phyloP scores from a whole-genome alignment of 2,888 invertebrate species.

The Lydus trimaculatus region DNA sequence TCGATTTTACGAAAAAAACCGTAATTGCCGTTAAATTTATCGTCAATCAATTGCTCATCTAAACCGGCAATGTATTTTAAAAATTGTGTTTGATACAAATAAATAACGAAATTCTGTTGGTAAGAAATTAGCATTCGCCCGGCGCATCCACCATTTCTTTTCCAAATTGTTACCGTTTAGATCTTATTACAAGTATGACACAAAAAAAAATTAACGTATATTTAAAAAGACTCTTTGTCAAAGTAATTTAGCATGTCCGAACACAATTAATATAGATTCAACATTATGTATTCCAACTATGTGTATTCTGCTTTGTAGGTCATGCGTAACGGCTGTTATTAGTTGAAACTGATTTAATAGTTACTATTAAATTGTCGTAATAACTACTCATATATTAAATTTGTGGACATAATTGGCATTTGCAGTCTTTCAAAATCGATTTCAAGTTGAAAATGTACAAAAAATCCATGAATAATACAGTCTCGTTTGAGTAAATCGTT shows the following conservation, averaged over 20 bases:
- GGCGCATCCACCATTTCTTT: slow-evolving; percentile 1
- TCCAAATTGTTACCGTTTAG: too few species aligned
- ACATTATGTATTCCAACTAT: not conserved
- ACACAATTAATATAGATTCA: not conserved
- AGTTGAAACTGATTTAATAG: not conserved
- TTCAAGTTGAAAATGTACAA: too few species aligned
- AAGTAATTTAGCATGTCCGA: not conserved
- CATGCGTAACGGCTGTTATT: not conserved
- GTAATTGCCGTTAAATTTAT: too few species aligned
- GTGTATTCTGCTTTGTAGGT: not conserved
- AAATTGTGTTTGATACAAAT: too few species aligned
- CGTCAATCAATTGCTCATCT: too few species aligned
- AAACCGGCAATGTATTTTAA: too few species aligned
- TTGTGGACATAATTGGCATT: not conserved
- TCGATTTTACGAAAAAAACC: not conserved
- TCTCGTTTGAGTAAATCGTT: too few species aligned
- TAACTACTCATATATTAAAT: not conserved
- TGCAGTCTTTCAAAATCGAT: not conserved
- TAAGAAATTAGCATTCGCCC: not conserved
- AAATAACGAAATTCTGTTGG: too few species aligned
- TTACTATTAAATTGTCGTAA: not conserved
- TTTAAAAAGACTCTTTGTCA: not conserved
- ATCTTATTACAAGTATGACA: too few species aligned
- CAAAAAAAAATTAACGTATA: too few species aligned
- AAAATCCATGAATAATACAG: too few species aligned